phyloP scores from a whole-genome alignment of 2,888 invertebrate genomes.

The Osedax fenrisi region DNA sequence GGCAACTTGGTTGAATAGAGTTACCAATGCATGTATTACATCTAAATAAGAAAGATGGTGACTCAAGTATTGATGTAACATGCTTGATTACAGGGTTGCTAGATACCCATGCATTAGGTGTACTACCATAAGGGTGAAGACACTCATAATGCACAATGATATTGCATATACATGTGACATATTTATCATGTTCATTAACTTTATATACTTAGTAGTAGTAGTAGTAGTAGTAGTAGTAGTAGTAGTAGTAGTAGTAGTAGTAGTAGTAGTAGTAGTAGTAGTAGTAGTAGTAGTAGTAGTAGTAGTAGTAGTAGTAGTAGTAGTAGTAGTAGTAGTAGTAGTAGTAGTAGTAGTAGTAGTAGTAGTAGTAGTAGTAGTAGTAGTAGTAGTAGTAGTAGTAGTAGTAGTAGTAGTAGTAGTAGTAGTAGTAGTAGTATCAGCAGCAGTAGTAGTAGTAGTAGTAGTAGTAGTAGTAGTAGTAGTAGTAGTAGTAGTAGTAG shows the following conservation, averaged over 20 bases:
- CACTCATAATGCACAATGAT: no score
- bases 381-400: conserved; percentile 26
- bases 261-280: conserved; percentile 29
- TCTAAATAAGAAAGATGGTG: no score
- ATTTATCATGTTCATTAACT: no score
- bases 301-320: conserved; percentile 19
- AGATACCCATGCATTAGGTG: no score
- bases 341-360: conserved; percentile 25
- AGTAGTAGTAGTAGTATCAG: conserved; percentile 27
- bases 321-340: background rate
- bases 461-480: conserved; percentile 28
- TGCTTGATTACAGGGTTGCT: no score
- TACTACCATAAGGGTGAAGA: no score
- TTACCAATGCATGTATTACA: no score
- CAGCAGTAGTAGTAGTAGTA: conserved; percentile 28
- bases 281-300: conserved; percentile 29
- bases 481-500: conserved; percentile 22
- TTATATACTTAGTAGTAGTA: background rate
- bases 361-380: conserved; percentile 27
- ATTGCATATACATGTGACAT: no score
- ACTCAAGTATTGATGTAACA: no score
- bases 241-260: conserved; percentile 28
- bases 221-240: background rate
- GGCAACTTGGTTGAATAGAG: no score
- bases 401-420: conserved; percentile 27